Base-by-base conservation (phyloP, 2,797 vertebrate species). In the Dicrostonyx torquatus region DNA sequence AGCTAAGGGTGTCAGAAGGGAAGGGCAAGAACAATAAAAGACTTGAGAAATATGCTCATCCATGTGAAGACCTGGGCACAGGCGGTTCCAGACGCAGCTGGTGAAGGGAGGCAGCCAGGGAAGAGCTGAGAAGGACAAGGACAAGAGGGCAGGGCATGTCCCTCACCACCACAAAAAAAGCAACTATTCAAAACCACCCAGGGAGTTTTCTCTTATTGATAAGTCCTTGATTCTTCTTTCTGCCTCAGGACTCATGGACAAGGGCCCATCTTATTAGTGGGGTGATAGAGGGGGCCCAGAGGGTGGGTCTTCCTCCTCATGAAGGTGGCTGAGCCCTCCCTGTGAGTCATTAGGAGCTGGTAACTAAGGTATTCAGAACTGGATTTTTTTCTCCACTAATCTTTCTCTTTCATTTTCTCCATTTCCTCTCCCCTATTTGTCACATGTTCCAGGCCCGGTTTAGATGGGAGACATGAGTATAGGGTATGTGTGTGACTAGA, bases 171-270 rank as follows among this genome's bases (percentile, higher is more conserved):
- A 88, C 95, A 95, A 91, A 91, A 97, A 96, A 92, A 97, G 96
- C 72, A 95, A 87, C 95, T 90, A 94, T 94, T 96, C 96, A 95
- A 96, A 97, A 83, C 95, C 97, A 92, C 97, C 93, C 5, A 55
- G 98, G 96, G 97, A 97, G 94, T 60, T 75, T 83, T 29, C 75
- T 97, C 97, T 95, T 37, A 72, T 91, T 94, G 93, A 96, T 75
- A 96, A 97, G 92, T 79, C 91, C 77, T 3, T 12, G 76, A 82
- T 87, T 91, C 84, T 93, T 94, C 92, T 1, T 62, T 95, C 34
- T 18, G 95, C 12, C 0, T 91, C 87, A 94, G 96, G 0, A 95
- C 96, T 95, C 89, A 9, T 0, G 48, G 96, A 93, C 92, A 94
- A 96, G 97, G 89, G 94, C 94, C 94, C n/a, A 55, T 97, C 95